Evolutionary conservation across 2,888 invertebrate genomes (phyloP), one percentile per base, ranked within the genome.

Genomic region (Campaea margaritaria): DNA sequence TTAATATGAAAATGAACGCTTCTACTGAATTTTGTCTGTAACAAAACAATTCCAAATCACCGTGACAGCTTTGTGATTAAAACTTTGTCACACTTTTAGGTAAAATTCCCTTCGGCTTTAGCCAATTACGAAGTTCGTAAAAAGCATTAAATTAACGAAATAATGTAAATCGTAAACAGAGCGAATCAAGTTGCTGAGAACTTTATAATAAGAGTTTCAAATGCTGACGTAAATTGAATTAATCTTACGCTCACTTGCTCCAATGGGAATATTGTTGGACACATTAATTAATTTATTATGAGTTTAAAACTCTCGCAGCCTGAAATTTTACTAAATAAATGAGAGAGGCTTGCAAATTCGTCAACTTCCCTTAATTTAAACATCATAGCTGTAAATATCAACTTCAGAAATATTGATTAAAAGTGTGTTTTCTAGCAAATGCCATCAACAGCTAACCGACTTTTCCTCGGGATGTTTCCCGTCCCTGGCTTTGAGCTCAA

Each of bases 161-260:
- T 61, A 52, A 65, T 65, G 51, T 39, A 38, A 58, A 58, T 60
- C 60, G 59, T 58, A 57, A 65, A 62, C 62, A 62, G 49, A 41
- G 15, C 44, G 38, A 31, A 45, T 36, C 41, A 21, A 46, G 27
- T 51, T 34, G 36, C 45, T 62, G 45, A 47, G 10, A 42, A 57
- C 57, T 58, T 49, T 13, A 31, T 27, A 44, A 44, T 49, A 27
- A 49, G 53, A 34, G 27, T 41, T 57, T 57, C 11, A 41, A 21
- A n/a, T 34, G 8, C 10, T 34, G 34, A 34, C 34, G 9, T 11
- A 34, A 34, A 34, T 34, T 34, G 10, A 34, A 34, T 34, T 34
- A 34, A 34, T 34, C 34, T 3, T 34, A 34, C 34, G 9, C 34
- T 11, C 34, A 34, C 34, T 34, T 34, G 34, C 34, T 34, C 9